A percentile compares a stretch with the other conserved stretches of the same genome.
Evolutionary conservation across 2,113 vertebrate genomes (phyloP).

Genomic region (Mesoclemmys tuberculata): DNA sequence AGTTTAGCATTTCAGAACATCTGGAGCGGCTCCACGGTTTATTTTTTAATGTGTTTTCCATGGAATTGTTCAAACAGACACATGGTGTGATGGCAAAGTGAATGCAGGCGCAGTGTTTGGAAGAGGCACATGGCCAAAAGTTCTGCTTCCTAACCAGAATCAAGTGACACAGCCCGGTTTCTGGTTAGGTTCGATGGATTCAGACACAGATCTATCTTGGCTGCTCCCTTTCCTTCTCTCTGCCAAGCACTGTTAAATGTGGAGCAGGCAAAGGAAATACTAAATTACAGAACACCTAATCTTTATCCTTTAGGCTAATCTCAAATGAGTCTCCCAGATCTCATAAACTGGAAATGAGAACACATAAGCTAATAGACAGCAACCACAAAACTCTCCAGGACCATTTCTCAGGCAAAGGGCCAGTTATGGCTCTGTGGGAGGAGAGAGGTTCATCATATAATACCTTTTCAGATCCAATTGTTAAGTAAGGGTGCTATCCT

Average conservation of each 20-base stretch:
- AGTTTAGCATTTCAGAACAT: slow-evolving; percentile 69
- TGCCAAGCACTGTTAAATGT: slow-evolving; percentile 56
- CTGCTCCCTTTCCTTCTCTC: slow-evolving; percentile 33
- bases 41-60: slow-evolving; percentile 72
- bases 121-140: slow-evolving; percentile 19
- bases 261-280: slow-evolving; percentile 65
- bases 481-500: not conserved
- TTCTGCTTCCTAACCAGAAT: not conserved
- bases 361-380: not conserved
- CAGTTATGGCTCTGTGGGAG: not conserved
- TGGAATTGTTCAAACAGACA: slow-evolving; percentile 53
- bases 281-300: slow-evolving; percentile 69
- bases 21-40: slow-evolving; percentile 67
- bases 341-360: not conserved
- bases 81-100: slow-evolving; percentile 58
- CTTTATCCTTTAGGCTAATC: slow-evolving; percentile 64
- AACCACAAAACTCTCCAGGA: not conserved
- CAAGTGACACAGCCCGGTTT: slow-evolving; percentile 36
- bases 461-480: not conserved
- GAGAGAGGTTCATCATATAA: not conserved
- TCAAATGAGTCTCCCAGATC: slow-evolving; percentile 56
- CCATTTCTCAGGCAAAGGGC: not conserved
- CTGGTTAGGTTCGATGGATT: slow-evolving; percentile 31
- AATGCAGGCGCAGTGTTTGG: slow-evolving; percentile 42
- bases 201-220: slow-evolving; percentile 51